Evolutionary conservation across 2,888 invertebrate species (phyloP).

Genomic region (Drosophila helvetica): DNA sequence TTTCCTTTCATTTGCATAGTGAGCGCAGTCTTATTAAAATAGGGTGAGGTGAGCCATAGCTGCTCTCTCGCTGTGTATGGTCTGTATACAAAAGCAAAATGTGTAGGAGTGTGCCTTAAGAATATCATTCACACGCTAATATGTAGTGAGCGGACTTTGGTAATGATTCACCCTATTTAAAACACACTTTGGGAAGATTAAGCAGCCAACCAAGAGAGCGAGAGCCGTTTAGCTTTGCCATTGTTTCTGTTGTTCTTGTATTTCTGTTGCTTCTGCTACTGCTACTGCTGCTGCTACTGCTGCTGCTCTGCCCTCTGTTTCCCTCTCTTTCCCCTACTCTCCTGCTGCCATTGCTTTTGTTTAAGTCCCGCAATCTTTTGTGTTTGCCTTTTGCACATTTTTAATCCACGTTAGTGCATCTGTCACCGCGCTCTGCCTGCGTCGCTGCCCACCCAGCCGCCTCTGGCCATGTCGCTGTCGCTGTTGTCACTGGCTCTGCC

Average conservation of each 20-base stretch:
- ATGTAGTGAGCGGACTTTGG: background rate
- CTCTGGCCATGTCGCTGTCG: conserved; percentile 2
- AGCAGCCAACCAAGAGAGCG: background rate
- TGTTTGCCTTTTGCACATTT: conserved; percentile 46
- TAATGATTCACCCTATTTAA: background rate
- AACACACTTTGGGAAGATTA: background rate
- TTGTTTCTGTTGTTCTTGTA: background rate
- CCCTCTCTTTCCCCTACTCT: background rate
- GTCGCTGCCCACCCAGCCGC: conserved; percentile 6
- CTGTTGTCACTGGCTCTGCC: conserved; percentile 22
- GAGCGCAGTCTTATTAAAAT: background rate
- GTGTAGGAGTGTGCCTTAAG: background rate
- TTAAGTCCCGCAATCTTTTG: conserved; percentile 36
- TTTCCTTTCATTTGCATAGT: conserved; percentile 45
- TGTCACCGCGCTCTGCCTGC: conserved; percentile 28
- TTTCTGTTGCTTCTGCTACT: background rate
- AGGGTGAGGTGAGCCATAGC: background rate
- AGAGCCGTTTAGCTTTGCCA: background rate
- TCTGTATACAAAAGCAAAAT: too few species aligned
- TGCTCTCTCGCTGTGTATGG: background rate
- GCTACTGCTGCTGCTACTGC: too few species aligned
- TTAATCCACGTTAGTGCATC: conserved; percentile 65
- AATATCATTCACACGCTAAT: background rate
- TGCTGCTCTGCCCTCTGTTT: background rate
- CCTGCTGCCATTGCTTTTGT: conserved; percentile 31